These are phyloP conservation scores for Euplagia quadripunctaria DNA, from an alignment of 2,888 invertebrate genomes.

Conservation along the genomic window DNA sequence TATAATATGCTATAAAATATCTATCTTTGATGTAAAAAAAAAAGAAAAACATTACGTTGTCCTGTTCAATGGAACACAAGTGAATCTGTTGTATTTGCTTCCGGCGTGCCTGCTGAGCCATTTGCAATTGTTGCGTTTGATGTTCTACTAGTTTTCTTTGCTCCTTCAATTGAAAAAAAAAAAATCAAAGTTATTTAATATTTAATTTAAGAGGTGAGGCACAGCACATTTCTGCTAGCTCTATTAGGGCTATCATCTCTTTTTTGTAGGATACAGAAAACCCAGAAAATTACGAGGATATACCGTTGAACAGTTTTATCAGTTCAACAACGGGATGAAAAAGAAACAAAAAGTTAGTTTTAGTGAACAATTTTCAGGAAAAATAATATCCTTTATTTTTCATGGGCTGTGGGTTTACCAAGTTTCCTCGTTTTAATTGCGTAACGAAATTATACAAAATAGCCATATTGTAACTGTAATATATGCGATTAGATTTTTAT, in stretches of 20 bases:
- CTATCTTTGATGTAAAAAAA: constrained; percentile 23
- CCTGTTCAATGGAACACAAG: constrained; percentile 64
- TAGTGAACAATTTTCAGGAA: too few species aligned
- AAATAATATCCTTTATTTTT: too few species aligned
- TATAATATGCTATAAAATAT: neutral
- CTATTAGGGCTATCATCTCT: neutral
- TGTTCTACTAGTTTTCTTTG: constrained; percentile 68
- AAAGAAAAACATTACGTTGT: constrained; percentile 59
- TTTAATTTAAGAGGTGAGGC: neutral
- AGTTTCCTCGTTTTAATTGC: too few species aligned
- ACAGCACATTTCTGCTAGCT: neutral
- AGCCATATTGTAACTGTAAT: too few species aligned
- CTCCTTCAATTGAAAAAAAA: constrained; percentile 56
- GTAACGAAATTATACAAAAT: too few species aligned
- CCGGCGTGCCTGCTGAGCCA: constrained; percentile 51
- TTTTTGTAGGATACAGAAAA: neutral
- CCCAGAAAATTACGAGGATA: too few species aligned
- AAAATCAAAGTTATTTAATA: constrained; percentile 25
- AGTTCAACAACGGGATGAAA: neutral
- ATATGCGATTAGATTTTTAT: too few species aligned
- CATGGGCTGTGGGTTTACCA: too few species aligned
- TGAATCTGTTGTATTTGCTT: constrained; percentile 68
- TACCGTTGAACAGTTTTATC: too few species aligned
- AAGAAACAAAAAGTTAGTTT: neutral
- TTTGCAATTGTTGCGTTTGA: constrained; percentile 56